Percentiles rank a stretch among this genome's conserved stretches.
phyloP scores from a whole-genome alignment of 2,888 invertebrate species.

The Perizoma affinitatum region DNA sequence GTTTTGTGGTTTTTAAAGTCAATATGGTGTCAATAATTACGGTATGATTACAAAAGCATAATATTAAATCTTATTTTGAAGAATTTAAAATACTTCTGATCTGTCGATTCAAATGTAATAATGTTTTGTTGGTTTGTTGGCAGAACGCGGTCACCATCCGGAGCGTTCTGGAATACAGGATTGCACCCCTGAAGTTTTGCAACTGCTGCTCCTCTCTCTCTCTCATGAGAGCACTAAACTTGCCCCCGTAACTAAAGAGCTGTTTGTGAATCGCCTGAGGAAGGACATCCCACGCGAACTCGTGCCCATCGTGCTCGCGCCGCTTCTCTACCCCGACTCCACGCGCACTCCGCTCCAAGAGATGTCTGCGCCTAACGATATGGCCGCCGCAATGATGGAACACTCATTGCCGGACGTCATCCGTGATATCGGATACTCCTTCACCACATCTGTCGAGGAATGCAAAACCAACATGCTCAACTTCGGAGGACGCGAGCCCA shows the following conservation, averaged over 20 bases:
- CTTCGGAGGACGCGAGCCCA: constrained; percentile 92
- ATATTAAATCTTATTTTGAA: not conserved
- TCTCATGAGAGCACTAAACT: constrained; percentile 87
- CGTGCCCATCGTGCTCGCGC: constrained; percentile 95
- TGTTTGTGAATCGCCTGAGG: constrained; percentile 91
- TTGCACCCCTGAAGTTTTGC: constrained; percentile 94
- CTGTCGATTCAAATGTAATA: constrained; percentile 10
- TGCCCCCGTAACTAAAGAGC: constrained; percentile 89
- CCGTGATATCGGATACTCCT: constrained; percentile 95
- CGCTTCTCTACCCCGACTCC: constrained; percentile 92
- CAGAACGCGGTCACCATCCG: constrained; percentile 86
- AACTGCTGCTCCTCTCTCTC: constrained; percentile 88
- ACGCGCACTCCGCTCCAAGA: constrained; percentile 86
- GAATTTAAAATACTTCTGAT: too few relatives aligned
- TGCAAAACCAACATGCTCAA: constrained; percentile 93
- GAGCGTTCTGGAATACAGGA: constrained; percentile 94
- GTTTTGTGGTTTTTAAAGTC: too few relatives aligned
- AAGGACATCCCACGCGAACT: constrained; percentile 94
- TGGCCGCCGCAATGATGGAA: constrained; percentile 86
- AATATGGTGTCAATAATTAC: too few relatives aligned
- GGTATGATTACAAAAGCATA: too few relatives aligned
- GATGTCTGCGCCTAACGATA: constrained; percentile 86
- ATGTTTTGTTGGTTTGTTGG: constrained; percentile 32
- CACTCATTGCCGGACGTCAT: constrained; percentile 94
- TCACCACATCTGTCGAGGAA: constrained; percentile 93